Percentiles rank a stretch among this genome's conserved stretches.
Conservation (phyloP, 2,888 invertebrate species). For the Lasioglossum vierecki region DNA sequence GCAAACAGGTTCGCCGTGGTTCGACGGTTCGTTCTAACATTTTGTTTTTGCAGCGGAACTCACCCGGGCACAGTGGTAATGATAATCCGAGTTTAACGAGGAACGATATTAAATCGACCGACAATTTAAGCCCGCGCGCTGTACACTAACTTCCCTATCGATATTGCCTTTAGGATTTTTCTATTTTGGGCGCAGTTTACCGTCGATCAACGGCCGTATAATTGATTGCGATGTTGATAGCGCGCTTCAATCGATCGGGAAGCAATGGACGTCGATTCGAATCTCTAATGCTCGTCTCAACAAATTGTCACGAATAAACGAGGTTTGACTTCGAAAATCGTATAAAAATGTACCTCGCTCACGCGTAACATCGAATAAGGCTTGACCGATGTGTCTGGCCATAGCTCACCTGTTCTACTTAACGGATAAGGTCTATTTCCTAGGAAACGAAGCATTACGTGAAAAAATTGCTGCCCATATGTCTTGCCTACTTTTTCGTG, state of each 20-base stretch:
- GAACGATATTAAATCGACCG: slow-evolving; percentile 35
- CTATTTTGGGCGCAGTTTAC: not conserved
- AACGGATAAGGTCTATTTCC: not conserved
- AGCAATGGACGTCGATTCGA: no score
- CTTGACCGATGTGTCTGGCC: not conserved
- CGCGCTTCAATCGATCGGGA: not conserved
- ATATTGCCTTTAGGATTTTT: not conserved
- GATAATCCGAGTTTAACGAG: slow-evolving; percentile 44
- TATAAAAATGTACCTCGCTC: not conserved
- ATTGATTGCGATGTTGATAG: slow-evolving; percentile 5
- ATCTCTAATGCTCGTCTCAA: no score
- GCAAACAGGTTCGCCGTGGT: not conserved
- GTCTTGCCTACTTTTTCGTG: not conserved
- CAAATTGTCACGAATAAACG: no score
- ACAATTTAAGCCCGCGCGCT: not conserved
- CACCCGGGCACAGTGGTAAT: slow-evolving; percentile 5
- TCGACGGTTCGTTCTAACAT: not conserved
- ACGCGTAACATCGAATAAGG: not conserved
- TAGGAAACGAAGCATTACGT: not conserved
- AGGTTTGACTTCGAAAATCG: no score
- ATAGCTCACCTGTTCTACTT: not conserved
- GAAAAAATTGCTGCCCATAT: not conserved
- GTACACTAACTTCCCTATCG: not conserved
- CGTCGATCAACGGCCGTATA: not conserved
- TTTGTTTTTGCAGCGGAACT: not conserved